A percentile compares a stretch with the other conserved stretches of the same genome.
These are phyloP conservation scores for Acipenser ruthenus DNA, from an alignment of 2,797 vertebrate genomes.

Conservation along the genomic window DNA sequence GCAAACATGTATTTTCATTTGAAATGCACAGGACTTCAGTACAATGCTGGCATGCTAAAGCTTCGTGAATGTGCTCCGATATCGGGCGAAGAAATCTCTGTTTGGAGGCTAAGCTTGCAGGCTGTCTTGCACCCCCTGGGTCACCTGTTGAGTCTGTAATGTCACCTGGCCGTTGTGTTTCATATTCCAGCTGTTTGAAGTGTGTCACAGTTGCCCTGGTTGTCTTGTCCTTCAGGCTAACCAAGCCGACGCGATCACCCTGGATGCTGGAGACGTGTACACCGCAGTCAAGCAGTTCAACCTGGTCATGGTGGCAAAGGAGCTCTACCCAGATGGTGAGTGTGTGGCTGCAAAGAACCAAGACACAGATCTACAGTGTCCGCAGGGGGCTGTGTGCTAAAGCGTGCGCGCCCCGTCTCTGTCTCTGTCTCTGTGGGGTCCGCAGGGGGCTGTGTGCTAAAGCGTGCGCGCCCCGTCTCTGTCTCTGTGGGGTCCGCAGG, in stretches of 20 bases:
- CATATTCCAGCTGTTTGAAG: background rate
- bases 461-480: background rate
- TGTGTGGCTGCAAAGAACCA: slow-evolving; percentile 9
- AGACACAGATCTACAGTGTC: background rate
- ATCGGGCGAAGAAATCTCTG: background rate
- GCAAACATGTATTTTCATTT: no score
- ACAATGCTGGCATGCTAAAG: no score
- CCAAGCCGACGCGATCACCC: slow-evolving; percentile 72
- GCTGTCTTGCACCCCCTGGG: slow-evolving; percentile 1
- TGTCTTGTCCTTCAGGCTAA: slow-evolving; percentile 56
- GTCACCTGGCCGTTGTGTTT: background rate
- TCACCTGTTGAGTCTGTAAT: background rate
- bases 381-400: no score
- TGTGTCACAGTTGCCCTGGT: background rate
- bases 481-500: no score
- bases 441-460: no score
- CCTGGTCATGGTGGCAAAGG: slow-evolving; percentile 69
- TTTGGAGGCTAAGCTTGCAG: slow-evolving; percentile 10
- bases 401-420: no score
- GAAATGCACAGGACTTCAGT: no score
- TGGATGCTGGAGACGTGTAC: slow-evolving; percentile 83
- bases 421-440: no score
- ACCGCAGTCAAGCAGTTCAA: slow-evolving; percentile 78
- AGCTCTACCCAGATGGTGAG: slow-evolving; percentile 73
- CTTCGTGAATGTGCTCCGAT: no score